Conservation (phyloP, 2,888 invertebrate genomes). For the Cantharis rustica region DNA sequence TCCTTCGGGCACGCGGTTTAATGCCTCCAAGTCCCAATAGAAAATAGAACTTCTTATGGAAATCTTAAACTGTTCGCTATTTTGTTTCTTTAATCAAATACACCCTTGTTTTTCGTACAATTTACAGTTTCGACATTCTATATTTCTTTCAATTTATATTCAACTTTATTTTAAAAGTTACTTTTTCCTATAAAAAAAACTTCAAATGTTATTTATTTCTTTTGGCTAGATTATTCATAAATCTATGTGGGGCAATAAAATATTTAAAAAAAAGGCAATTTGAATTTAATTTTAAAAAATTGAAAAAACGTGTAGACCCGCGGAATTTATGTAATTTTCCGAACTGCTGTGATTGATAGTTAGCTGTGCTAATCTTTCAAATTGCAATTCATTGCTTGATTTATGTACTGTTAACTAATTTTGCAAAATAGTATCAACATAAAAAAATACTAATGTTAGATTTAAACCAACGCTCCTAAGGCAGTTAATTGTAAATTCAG, state of each 20-base stretch:
- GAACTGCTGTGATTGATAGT: background rate
- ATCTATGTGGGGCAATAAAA: background rate
- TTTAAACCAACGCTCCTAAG: background rate
- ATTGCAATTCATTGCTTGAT: background rate
- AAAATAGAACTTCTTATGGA: background rate
- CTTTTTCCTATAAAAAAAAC: background rate
- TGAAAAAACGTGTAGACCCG: background rate
- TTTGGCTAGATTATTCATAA: background rate
- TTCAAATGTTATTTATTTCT: background rate
- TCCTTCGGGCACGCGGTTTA: slow-evolving; percentile 13
- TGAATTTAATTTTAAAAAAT: background rate
- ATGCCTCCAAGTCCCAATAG: slow-evolving; percentile 1
- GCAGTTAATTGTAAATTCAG: background rate
- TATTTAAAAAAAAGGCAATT: background rate
- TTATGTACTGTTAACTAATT: background rate
- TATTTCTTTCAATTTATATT: background rate
- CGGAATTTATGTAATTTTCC: background rate
- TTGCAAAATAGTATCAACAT: background rate
- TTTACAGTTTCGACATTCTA: background rate
- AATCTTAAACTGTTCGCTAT: background rate
- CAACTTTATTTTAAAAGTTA: background rate
- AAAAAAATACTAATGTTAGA: background rate
- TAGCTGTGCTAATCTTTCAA: background rate
- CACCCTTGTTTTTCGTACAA: background rate
- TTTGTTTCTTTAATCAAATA: background rate